A percentile compares a stretch with the other conserved stretches of the same genome.
phyloP scores from a whole-genome alignment of 2,113 vertebrate genomes.

The Origma solitaria region DNA sequence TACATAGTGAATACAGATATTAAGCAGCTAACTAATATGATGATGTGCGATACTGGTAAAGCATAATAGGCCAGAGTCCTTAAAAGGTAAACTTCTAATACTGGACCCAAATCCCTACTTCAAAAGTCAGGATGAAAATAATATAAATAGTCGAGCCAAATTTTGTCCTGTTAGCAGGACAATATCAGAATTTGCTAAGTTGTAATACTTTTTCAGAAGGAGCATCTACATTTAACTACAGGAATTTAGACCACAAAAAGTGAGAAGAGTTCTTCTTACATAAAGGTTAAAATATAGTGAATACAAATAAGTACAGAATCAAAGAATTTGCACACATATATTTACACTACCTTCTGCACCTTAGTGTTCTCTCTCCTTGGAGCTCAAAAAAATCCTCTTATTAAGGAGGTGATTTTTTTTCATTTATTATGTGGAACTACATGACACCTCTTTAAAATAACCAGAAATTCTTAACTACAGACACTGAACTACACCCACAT shows the following conservation, averaged over 20 bases:
- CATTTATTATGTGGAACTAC: neutral
- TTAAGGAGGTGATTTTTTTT: neutral
- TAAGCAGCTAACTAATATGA: neutral
- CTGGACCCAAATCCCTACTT: neutral
- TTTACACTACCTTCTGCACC: neutral
- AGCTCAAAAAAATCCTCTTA: neutral
- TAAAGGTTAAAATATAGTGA: neutral
- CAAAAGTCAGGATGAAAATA: neutral
- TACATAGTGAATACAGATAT: neutral
- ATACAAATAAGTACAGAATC: neutral
- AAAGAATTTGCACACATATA: neutral
- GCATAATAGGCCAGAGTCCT: neutral
- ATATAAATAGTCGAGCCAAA: neutral
- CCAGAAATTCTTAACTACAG: neutral
- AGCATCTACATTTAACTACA: neutral
- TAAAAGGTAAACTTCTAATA: neutral
- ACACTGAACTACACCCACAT: neutral
- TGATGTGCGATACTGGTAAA: neutral
- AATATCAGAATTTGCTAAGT: neutral
- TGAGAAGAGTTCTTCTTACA: neutral
- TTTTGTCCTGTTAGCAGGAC: neutral
- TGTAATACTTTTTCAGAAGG: neutral
- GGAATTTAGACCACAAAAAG: neutral
- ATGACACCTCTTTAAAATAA: neutral
- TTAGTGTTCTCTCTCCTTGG: neutral